phyloP scores from a whole-genome alignment of 1,140 invertebrate species.

The Diachasma alloeum region DNA sequence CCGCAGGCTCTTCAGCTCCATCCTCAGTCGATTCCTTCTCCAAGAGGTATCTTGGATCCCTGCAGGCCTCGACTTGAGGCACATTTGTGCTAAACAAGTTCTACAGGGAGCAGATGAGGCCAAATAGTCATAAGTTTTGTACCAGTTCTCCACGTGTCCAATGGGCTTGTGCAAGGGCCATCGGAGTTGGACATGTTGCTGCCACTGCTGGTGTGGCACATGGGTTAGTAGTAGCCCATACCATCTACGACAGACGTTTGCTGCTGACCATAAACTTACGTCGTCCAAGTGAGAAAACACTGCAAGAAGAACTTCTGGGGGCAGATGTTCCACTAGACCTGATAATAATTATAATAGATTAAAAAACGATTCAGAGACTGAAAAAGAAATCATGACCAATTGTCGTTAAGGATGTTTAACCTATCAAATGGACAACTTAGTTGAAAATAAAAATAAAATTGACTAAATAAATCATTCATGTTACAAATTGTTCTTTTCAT shows the following conservation, averaged over 20 bases:
- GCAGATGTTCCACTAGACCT: slow-evolving; percentile 67
- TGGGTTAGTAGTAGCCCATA: slow-evolving; percentile 79
- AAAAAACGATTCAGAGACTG: no score
- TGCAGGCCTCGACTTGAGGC: slow-evolving; percentile 68
- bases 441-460: no score
- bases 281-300: slow-evolving; percentile 92
- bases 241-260: slow-evolving; percentile 88
- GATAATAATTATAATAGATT: neutral
- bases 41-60: slow-evolving; percentile 76
- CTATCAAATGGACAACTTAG: no score
- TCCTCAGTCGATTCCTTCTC: slow-evolving; percentile 76
- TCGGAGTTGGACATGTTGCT: slow-evolving; percentile 74
- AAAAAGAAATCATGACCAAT: no score
- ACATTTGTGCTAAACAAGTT: slow-evolving; percentile 84
- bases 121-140: slow-evolving; percentile 70
- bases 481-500: no score
- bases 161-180: slow-evolving; percentile 88
- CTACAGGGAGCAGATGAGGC: slow-evolving; percentile 73
- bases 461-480: no score
- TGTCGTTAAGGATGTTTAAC: no score
- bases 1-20: slow-evolving; percentile 78
- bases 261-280: slow-evolving; percentile 86
- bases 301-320: slow-evolving; percentile 82
- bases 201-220: slow-evolving; percentile 80
- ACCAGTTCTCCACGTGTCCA: slow-evolving; percentile 78